Base-by-base conservation (phyloP, 2,797 vertebrate genomes). In the Heteromormyrus szaboi region DNA sequence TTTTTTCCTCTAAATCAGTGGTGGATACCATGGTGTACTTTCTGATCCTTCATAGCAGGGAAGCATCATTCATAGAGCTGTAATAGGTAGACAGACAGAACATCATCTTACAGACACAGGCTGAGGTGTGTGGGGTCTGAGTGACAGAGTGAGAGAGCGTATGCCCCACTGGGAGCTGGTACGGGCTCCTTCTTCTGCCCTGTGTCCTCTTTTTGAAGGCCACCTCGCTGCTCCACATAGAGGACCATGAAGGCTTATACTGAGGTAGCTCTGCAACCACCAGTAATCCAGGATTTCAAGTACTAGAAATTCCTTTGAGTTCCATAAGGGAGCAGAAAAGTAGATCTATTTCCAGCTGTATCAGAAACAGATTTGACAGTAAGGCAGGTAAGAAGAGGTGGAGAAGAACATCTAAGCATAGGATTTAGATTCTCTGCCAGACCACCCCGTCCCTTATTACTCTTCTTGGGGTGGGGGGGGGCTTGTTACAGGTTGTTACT, bases 131-230 rank as follows among this genome's bases (percentile, higher is more conserved):
- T 46, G 83, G 14, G 22, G 22, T 19, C 19, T 51, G 46, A 3
- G 44, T 22, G 46, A 85, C 12, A 25, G 46, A 29, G 83, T 4
- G 83, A 17, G 46, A 25, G 83, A 51, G 83, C 5, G 14, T 14
- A 46, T 25, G n/a, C 8, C 41, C 22, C 44, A 14, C 9, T 85
- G 22, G 46, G 50, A 33, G 6, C 51, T 85, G 72, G 1, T 85
- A 29, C 14, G 0, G 25, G 41, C 37, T 85, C 83, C 11, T 50
- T 53, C 83, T 29, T 85, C 50, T 29, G 50, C 46, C 22, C 46
- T 54, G 48, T 51, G 83, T 53, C 83, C 50, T 29, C 12, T 85
- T 85, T 53, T 85, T 85, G 83, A 85, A 85, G 83, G 25, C 50
- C 25, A 85, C 2, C 50, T 85, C 2, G 25, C 46, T 79, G 46